These are phyloP conservation scores for Zaprionus lachaisei DNA, from an alignment of 1,140 invertebrate genomes.

Conservation along the genomic window DNA sequence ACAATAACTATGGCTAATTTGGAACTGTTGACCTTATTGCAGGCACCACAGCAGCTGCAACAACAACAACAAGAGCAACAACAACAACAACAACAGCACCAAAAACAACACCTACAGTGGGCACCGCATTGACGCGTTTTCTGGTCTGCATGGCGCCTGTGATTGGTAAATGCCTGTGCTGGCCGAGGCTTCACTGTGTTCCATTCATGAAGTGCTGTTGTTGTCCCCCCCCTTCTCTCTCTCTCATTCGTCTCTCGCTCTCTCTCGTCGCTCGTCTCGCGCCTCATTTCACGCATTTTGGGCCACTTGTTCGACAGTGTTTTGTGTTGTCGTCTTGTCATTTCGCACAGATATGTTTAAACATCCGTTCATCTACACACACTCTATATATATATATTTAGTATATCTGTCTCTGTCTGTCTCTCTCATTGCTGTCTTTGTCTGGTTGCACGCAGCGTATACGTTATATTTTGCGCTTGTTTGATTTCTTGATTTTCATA, in stretches of 20 bases:
- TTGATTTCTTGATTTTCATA: slow-evolving; percentile 53
- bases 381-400: slow-evolving; percentile 49
- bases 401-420: slow-evolving; percentile 28
- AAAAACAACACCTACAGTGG: slow-evolving; percentile 30
- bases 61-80: slow-evolving; percentile 12
- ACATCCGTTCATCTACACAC: slow-evolving; percentile 2
- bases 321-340: slow-evolving; percentile 5
- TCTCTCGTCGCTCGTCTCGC: not conserved
- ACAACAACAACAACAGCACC: not conserved
- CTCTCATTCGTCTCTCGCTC: not conserved
- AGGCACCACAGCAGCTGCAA: slow-evolving; percentile 37
- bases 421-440: slow-evolving; percentile 7
- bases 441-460: slow-evolving; percentile 43
- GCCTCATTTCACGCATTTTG: slow-evolving; percentile 1
- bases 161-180: slow-evolving; percentile 66
- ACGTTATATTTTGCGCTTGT: slow-evolving; percentile 59
- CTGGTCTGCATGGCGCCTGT: slow-evolving; percentile 83
- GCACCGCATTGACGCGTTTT: slow-evolving; percentile 78
- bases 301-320: slow-evolving; percentile 5
- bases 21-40: slow-evolving; percentile 71
- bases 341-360: slow-evolving; percentile 3
- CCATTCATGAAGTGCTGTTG: not conserved
- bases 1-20: slow-evolving; percentile 15
- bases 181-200: not conserved
- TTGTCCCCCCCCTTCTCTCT: not conserved